Base-by-base conservation (phyloP, 2,888 invertebrate species). In the Toxonevra muliebris region DNA sequence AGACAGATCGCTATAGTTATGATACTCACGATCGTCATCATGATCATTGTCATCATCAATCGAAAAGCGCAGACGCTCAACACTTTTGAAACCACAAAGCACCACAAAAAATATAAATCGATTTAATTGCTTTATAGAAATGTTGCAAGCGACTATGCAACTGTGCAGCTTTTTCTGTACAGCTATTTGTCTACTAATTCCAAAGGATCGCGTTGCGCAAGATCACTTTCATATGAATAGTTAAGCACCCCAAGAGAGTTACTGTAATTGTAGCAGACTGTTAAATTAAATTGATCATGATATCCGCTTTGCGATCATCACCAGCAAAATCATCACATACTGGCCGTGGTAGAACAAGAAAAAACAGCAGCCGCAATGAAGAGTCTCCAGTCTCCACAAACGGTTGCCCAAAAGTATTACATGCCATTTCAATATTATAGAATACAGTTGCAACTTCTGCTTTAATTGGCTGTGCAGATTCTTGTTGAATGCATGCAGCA, bases 171-270 rank as follows among this genome's bases (percentile, higher is more conserved):
- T 30, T 30, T 30, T 30, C 7, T 30, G n/a, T n/a, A n/a, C n/a
- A n/a, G n/a, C 30, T 30, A 30, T 30, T 7, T 30, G 30, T 30
- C 30, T 30, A 30, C 30, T 30, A 30, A 30, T 30, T 30, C 30
- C 30, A 4, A n/a, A 30, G 30, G 30, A 30, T 30, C 30, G 30
- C 30, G 30, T 30, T 30, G 30, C 30, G 30, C 30, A 30, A 30
- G 30, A 30, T 30, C 67, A 72, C 77, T 76, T 77, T 65, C 59
- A 30, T 41, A 20, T 45, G 52, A 42, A 30, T 30, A 73, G 78
- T 71, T 80, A 80, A 77, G 76, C 77, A 42, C 50, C 59, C 65
- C 61, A 45, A 55, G 60, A 66, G 60, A 40, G 50, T 64, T 58
- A 52, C 65, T 60, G 60, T 45, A 66, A 61, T 61, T 60, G 66